These are phyloP conservation scores for Drosophila santomea DNA, from an alignment of 1,140 invertebrate genomes.

Conservation along the genomic window DNA sequence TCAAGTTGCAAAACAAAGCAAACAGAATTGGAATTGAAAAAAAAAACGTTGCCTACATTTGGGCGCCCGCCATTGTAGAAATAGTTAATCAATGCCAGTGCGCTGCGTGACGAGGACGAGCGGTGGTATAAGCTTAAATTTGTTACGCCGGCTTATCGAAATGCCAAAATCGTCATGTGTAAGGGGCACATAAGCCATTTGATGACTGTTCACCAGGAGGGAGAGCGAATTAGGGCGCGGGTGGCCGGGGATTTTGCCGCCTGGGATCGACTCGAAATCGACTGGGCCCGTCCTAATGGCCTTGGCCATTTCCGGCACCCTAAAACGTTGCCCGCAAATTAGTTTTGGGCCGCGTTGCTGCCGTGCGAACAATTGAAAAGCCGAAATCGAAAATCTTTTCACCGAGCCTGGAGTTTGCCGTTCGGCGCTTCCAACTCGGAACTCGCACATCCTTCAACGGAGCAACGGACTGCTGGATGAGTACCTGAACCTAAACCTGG, in stretches of 20 bases:
- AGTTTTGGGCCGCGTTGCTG: slow-evolving; percentile 66
- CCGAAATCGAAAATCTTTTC: slow-evolving; percentile 81
- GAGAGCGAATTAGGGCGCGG: slow-evolving; percentile 26
- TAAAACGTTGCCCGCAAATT: slow-evolving; percentile 80
- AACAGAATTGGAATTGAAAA: slow-evolving; percentile 25
- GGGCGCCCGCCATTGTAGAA: slow-evolving; percentile 34
- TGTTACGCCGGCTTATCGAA: slow-evolving; percentile 76
- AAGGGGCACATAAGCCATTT: slow-evolving; percentile 73
- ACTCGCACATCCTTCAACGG: slow-evolving; percentile 70
- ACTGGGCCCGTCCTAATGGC: slow-evolving; percentile 65
- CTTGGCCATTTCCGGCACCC: slow-evolving; percentile 76
- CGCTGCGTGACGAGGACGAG: too few relatives aligned
- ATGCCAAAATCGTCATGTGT: slow-evolving; percentile 76
- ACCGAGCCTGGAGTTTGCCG: slow-evolving; percentile 32
- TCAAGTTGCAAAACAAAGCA: slow-evolving; percentile 52
- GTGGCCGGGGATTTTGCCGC: slow-evolving; percentile 10
- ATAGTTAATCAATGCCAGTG: slow-evolving; percentile 79
- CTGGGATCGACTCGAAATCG: slow-evolving; percentile 26
- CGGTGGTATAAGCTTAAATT: slow-evolving; percentile 55
- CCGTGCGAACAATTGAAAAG: slow-evolving; percentile 79
- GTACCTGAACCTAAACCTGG: background rate
- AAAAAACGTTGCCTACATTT: slow-evolving; percentile 41
- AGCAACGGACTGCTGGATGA: slow-evolving; percentile 2
- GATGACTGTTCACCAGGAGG: slow-evolving; percentile 48
- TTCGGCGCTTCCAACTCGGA: slow-evolving; percentile 14